Conservation (phyloP, 1,140 invertebrate species). For the Antheraea pernyi region DNA sequence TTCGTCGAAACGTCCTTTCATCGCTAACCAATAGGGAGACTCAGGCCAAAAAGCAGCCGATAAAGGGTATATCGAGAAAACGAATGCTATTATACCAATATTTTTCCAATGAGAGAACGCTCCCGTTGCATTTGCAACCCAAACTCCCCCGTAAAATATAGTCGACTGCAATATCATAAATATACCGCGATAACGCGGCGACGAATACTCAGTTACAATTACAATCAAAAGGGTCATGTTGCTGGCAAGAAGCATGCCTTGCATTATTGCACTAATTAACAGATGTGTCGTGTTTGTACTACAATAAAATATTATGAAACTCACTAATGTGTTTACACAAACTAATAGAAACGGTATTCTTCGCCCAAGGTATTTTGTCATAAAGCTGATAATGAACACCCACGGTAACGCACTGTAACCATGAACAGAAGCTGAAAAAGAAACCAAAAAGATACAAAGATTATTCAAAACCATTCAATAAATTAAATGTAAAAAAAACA, state of each 20-base stretch:
- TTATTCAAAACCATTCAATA: no score
- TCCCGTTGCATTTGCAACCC: conserved; percentile 27
- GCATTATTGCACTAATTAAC: no score
- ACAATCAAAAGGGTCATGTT: conserved; percentile 24
- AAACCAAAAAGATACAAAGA: conserved; percentile 20
- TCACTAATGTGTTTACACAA: conserved; percentile 19
- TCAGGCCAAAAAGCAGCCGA: neutral
- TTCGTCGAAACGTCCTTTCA: conserved; percentile 13
- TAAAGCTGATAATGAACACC: conserved; percentile 11
- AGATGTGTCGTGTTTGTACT: no score
- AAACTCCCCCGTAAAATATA: conserved; percentile 36
- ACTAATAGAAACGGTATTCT: conserved; percentile 21
- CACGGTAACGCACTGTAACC: conserved; percentile 19
- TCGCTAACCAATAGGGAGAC: conserved; percentile 12
- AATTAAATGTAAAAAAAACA: no score
- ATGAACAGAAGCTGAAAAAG: conserved; percentile 28
- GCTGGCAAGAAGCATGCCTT: conserved; percentile 12
- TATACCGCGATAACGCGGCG: conserved; percentile 37
- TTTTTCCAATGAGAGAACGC: no score
- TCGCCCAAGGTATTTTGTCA: conserved; percentile 3
- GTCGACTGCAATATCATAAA: conserved; percentile 40
- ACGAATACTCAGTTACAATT: conserved; percentile 38
- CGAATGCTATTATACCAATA: conserved; percentile 15
- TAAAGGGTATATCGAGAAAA: conserved; percentile 20
- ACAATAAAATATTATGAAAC: conserved; percentile 6